Evolutionary conservation across 2,888 invertebrate species (phyloP).

Genomic region (Dioctria linearis): DNA sequence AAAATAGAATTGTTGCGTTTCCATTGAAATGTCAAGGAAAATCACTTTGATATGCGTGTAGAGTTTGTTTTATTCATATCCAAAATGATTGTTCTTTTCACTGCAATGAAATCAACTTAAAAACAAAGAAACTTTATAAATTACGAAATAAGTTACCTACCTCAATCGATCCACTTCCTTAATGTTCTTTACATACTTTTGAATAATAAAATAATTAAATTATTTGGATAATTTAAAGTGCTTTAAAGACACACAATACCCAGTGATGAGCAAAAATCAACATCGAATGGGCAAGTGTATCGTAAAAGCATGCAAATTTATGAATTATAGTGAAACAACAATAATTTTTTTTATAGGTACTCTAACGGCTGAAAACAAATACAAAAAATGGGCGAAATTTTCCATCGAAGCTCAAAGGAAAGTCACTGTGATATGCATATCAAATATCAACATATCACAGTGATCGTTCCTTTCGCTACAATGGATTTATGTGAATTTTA

Average conservation of each 20-base stretch:
- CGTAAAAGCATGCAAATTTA: not conserved
- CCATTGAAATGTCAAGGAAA: conserved; percentile 11
- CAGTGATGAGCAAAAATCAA: conserved; percentile 10
- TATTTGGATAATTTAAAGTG: not conserved
- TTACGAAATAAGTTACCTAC: no score
- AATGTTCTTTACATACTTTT: no score
- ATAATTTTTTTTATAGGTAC: no score
- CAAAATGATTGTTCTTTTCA: not conserved
- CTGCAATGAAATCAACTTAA: not conserved
- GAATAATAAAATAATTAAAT: no score
- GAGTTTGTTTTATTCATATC: not conserved
- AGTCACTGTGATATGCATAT: conserved; percentile 40
- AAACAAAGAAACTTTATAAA: no score
- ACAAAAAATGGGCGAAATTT: not conserved
- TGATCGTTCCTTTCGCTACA: conserved; percentile 36
- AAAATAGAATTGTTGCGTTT: not conserved
- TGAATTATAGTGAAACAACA: no score
- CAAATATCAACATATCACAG: conserved; percentile 31
- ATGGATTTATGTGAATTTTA: not conserved
- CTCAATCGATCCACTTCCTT: no score
- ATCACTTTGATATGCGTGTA: conserved; percentile 33
- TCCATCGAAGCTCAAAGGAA: conserved; percentile 31
- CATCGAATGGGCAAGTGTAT: conserved; percentile 22
- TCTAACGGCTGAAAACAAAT: no score
- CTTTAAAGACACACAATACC: conserved; percentile 29